Evolutionary conservation across 2,113 vertebrate genomes (phyloP).

Genomic region (Hiodon tergisus): DNA sequence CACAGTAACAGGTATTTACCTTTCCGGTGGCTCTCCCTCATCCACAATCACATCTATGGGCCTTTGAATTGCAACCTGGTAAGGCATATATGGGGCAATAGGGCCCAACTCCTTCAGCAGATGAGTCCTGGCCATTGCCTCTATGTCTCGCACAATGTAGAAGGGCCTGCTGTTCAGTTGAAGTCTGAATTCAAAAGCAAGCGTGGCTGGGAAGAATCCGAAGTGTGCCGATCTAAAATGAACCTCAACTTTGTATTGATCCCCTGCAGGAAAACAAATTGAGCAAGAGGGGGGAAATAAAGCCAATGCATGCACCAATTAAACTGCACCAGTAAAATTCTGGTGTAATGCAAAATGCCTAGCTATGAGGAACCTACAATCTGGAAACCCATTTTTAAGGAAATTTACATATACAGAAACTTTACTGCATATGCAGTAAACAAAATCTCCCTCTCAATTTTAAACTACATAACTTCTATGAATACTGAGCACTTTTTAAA

Average conservation of each 20-base stretch:
- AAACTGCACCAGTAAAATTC: no score
- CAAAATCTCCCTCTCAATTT: no score
- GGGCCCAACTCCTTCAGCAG: constrained; percentile 71
- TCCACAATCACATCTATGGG: constrained; percentile 49
- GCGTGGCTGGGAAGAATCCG: constrained; percentile 63
- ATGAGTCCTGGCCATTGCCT: constrained; percentile 51
- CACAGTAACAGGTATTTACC: constrained; percentile 46
- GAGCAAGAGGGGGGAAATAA: neutral
- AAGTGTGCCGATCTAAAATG: constrained; percentile 55
- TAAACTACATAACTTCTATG: no score
- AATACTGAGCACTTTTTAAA: no score
- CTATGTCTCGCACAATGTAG: constrained; percentile 69
- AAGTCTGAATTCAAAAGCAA: constrained; percentile 72
- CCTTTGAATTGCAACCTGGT: constrained; percentile 38
- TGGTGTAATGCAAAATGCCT: no score
- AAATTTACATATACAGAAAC: no score
- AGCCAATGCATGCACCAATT: neutral
- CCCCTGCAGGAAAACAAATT: constrained; percentile 47
- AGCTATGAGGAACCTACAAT: no score
- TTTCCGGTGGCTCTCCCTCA: constrained; percentile 63
- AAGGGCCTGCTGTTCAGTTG: constrained; percentile 49
- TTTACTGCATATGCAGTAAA: no score
- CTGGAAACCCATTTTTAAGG: no score
- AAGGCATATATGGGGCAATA: constrained; percentile 60
- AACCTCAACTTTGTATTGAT: constrained; percentile 58